Evolutionary conservation across 2,888 invertebrate species (phyloP).

Genomic region (Sphaeridia pumilis): DNA sequence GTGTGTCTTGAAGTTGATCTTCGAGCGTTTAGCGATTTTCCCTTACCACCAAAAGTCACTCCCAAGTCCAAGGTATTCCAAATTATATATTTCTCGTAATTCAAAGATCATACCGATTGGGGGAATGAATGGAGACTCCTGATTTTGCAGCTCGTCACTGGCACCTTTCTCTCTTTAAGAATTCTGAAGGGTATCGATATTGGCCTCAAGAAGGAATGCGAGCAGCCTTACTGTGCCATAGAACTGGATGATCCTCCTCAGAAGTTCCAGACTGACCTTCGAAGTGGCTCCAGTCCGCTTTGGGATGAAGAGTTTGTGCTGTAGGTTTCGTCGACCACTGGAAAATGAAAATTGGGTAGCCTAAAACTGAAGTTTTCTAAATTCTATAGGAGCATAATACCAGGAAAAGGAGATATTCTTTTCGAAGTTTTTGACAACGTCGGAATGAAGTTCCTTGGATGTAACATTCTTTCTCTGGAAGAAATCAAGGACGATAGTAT

Average conservation of each 20-base stretch:
- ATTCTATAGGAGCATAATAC: slow-evolving; percentile 31
- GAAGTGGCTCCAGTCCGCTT: slow-evolving; percentile 59
- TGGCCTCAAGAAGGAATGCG: slow-evolving; percentile 51
- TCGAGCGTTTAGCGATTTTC: slow-evolving; percentile 23
- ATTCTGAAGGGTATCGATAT: slow-evolving; percentile 54
- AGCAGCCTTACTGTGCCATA: slow-evolving; percentile 82
- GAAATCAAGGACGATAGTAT: slow-evolving; percentile 44
- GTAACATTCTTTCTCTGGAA: slow-evolving; percentile 88
- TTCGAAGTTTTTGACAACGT: slow-evolving; percentile 80
- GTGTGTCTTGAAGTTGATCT: slow-evolving; percentile 30
- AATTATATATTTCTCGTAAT: too few species aligned
- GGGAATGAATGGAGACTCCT: too few species aligned
- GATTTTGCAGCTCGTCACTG: not conserved
- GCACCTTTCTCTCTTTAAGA: not conserved
- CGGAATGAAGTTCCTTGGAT: slow-evolving; percentile 60
- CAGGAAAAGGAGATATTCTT: slow-evolving; percentile 41
- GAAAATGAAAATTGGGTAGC: too few species aligned
- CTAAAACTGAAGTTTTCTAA: too few species aligned
- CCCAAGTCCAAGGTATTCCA: too few species aligned
- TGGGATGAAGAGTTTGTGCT: slow-evolving; percentile 98
- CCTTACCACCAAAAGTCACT: slow-evolving; percentile 17
- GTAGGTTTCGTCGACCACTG: slow-evolving; percentile 59
- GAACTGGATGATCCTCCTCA: slow-evolving; percentile 96
- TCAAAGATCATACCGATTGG: too few species aligned
- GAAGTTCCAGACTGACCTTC: slow-evolving; percentile 78